Evolutionary conservation across 2,113 vertebrate genomes (phyloP).

Genomic region (Deroptyus accipitrinus): DNA sequence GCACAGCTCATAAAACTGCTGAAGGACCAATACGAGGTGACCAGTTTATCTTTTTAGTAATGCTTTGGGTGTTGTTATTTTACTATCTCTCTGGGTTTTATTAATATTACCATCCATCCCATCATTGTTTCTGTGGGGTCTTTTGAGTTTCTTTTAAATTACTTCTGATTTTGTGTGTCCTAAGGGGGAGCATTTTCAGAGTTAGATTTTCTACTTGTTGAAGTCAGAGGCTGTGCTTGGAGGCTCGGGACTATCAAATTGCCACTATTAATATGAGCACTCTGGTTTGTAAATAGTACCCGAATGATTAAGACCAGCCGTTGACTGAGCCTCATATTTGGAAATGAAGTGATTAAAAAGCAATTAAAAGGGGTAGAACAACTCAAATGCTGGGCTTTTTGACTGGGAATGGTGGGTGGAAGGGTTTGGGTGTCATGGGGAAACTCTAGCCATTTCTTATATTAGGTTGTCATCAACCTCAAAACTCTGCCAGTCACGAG

Average conservation of each 20-base stretch:
- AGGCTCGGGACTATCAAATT: not conserved
- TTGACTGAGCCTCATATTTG: not conserved
- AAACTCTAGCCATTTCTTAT: not conserved
- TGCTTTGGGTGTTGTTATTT: not conserved
- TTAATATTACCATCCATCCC: not conserved
- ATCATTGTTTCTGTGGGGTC: not conserved
- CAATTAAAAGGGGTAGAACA: not conserved
- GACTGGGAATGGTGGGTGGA: not conserved
- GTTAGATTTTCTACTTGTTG: not conserved
- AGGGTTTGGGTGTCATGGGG: not conserved
- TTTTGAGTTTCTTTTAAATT: not conserved
- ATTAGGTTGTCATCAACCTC: not conserved
- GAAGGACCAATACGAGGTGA: slow-evolving; percentile 89
- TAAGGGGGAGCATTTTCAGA: not conserved
- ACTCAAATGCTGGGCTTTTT: not conserved
- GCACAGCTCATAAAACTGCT: slow-evolving; percentile 86
- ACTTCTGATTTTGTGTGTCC: not conserved
- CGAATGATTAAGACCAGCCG: not conserved
- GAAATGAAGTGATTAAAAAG: not conserved
- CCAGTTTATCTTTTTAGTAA: not conserved
- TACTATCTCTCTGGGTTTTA: not conserved
- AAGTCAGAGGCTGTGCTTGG: not conserved
- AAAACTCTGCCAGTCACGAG: not conserved
- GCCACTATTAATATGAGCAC: not conserved
- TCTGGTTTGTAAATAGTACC: not conserved